Conservation (phyloP, 1,140 invertebrate genomes). For the Diorhabda elongata region DNA sequence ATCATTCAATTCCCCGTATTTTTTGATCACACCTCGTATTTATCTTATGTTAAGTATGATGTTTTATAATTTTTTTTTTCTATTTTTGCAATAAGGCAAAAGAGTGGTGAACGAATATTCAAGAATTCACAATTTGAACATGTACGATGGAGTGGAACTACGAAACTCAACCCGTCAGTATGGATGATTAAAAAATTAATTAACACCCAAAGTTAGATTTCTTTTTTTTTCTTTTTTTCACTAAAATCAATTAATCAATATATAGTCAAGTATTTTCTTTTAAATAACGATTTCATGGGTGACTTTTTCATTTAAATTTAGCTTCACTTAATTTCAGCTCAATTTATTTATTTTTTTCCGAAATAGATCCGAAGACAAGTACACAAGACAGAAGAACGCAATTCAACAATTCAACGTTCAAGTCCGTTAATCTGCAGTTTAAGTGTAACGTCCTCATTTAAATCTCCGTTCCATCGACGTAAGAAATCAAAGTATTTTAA, state of each 20-base stretch:
- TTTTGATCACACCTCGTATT: too few species aligned
- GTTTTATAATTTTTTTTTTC: neutral
- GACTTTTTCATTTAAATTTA: neutral
- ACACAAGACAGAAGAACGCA: conserved; percentile 42
- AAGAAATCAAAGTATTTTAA: neutral
- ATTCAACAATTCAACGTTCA: conserved; percentile 37
- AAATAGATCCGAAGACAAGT: conserved; percentile 42
- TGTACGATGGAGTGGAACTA: conserved; percentile 64
- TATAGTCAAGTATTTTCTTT: neutral
- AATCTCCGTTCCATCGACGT: neutral
- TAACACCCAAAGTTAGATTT: conserved; percentile 29
- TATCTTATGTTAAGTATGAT: too few species aligned
- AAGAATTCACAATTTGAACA: conserved; percentile 63
- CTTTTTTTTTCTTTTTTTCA: conserved; percentile 1
- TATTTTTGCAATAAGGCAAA: conserved; percentile 45
- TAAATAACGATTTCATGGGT: neutral
- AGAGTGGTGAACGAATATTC: conserved; percentile 62
- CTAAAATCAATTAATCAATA: too few species aligned
- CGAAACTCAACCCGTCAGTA: conserved; percentile 66
- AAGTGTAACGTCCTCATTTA: conserved; percentile 43
- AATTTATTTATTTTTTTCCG: conserved; percentile 29
- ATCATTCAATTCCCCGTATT: too few species aligned
- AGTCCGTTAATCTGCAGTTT: conserved; percentile 43
- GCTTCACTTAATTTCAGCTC: conserved; percentile 8
- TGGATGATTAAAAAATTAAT: conserved; percentile 57